Percentiles rank a stretch among this genome's conserved stretches.
Conservation (phyloP, 2,797 vertebrate genomes). For the Myiothlypis chrysogaster region DNA sequence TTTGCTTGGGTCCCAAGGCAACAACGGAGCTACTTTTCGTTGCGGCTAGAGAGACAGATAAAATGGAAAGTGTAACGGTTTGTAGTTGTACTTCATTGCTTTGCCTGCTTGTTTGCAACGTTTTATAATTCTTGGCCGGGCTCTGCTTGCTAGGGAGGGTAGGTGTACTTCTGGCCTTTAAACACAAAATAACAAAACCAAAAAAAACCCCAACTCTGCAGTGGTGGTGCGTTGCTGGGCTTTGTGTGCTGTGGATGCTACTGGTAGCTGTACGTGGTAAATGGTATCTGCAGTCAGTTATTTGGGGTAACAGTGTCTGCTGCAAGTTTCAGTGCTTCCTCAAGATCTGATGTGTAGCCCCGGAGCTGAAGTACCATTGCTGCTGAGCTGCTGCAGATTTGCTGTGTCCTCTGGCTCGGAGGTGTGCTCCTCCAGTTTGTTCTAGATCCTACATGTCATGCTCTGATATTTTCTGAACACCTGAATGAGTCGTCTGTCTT, state of each 20-base stretch:
- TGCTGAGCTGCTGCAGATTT: not conserved
- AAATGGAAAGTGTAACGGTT: not conserved
- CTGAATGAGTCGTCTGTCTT: not conserved
- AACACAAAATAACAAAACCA: not conserved
- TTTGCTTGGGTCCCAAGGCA: not conserved
- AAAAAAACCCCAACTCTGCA: rapidly evolving
- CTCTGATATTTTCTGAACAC: not conserved
- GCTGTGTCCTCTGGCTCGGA: not conserved
- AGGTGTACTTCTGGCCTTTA: not conserved
- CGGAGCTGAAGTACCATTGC: rapidly evolving
- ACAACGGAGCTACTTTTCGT: not conserved
- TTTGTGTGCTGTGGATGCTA: not conserved
- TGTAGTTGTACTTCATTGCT: not conserved
- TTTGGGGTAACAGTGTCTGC: not conserved
- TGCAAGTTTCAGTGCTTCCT: not conserved
- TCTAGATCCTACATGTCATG: not conserved
- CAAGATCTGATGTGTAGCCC: not conserved
- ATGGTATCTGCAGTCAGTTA: not conserved
- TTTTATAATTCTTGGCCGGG: not conserved
- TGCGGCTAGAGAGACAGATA: not conserved
- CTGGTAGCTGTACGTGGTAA: rapidly evolving
- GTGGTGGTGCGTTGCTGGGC: not conserved
- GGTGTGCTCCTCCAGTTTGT: not conserved
- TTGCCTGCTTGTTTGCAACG: not conserved
- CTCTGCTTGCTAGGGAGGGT: not conserved